Conservation (phyloP, 2,113 vertebrate genomes). For the Xiphophorus couchianus region DNA sequence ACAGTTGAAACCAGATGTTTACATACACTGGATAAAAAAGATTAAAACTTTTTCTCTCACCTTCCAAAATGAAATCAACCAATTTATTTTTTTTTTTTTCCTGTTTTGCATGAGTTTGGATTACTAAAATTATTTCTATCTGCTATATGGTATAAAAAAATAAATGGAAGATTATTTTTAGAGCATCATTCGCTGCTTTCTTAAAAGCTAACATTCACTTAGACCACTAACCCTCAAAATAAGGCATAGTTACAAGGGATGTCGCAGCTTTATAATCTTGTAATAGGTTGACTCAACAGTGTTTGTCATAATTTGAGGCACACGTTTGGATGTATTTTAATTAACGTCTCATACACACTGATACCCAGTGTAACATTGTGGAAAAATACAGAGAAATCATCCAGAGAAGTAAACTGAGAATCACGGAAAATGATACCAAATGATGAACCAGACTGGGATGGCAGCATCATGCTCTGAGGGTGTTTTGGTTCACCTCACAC, state of each 20-base stretch:
- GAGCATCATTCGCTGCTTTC: not conserved
- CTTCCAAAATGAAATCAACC: not conserved
- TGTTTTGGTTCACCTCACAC: too few relatives aligned
- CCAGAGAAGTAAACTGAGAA: not conserved
- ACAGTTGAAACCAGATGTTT: not conserved
- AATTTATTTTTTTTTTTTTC: not conserved
- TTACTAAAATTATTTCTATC: not conserved
- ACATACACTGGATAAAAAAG: not conserved
- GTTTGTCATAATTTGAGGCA: not conserved
- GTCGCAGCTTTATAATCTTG: not conserved
- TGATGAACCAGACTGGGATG: too few relatives aligned
- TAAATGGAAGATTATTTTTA: not conserved
- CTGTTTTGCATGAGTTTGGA: not conserved
- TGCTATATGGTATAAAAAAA: not conserved
- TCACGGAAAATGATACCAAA: not conserved
- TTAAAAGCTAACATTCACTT: not conserved
- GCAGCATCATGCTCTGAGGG: too few relatives aligned
- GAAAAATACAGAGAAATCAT: not conserved
- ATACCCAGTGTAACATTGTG: not conserved
- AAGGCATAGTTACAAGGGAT: not conserved
- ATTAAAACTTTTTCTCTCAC: not conserved
- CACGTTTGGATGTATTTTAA: not conserved
- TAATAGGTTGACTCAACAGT: not conserved
- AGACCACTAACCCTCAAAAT: not conserved
- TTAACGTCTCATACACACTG: not conserved